These are phyloP conservation scores for Echiichthys vipera DNA, from an alignment of 2,797 vertebrate genomes.

Conservation along the genomic window DNA sequence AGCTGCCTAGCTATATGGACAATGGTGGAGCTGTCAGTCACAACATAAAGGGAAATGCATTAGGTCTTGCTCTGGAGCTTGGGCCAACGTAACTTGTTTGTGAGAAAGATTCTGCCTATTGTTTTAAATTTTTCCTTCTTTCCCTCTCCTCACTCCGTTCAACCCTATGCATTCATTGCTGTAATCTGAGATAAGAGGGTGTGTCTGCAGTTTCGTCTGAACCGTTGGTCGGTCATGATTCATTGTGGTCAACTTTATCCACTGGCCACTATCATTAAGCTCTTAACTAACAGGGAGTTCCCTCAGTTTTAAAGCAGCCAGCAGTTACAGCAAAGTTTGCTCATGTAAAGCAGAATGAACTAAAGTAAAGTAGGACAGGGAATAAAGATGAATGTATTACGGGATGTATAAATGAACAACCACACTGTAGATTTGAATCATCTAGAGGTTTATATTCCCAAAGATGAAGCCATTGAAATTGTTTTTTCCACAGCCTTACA, in stretches of 20 bases:
- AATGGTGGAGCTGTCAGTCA: conserved; percentile 66
- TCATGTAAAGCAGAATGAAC: not conserved
- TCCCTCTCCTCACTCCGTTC: not conserved
- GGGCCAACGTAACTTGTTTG: conserved; percentile 5
- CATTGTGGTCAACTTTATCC: conserved; percentile 33
- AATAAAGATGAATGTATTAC: not conserved
- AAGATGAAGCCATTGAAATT: not conserved
- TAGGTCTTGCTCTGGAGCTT: conserved; percentile 18
- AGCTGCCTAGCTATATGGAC: conserved; percentile 78
- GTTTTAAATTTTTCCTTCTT: conserved; percentile 19
- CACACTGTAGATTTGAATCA: not conserved
- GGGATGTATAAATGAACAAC: not conserved
- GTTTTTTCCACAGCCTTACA: not conserved
- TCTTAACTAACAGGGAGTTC: conserved; percentile 11
- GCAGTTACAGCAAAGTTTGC: not conserved
- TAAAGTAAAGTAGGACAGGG: not conserved
- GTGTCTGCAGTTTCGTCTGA: conserved; percentile 49
- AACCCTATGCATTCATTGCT: conserved; percentile 34
- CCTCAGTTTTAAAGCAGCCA: not conserved
- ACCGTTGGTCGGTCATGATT: conserved; percentile 16
- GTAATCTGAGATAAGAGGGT: conserved; percentile 69
- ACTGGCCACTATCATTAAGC: not conserved
- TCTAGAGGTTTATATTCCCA: not conserved
- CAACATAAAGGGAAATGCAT: conserved; percentile 43
- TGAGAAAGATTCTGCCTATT: conserved; percentile 29